Conservation (phyloP, 2,888 invertebrate genomes). For the Papilio demoleus region DNA sequence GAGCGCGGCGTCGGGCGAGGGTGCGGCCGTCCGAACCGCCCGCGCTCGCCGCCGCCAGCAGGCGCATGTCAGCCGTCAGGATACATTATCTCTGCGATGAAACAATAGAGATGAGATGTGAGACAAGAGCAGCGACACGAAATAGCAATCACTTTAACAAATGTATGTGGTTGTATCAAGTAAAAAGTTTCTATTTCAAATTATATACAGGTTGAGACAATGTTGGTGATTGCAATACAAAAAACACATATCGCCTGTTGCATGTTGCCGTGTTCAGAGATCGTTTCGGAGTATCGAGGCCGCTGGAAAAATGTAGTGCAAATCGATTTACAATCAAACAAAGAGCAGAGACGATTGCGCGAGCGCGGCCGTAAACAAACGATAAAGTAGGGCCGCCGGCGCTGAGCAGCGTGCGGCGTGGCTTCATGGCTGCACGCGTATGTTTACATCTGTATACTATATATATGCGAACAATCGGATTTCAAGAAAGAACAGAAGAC, state of each 20-base stretch:
- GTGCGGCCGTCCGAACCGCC: too few species aligned
- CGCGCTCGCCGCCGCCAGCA: too few species aligned
- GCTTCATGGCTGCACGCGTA: too few species aligned
- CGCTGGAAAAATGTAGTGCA: conserved; percentile 24
- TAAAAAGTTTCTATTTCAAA: neutral
- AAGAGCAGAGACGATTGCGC: conserved; percentile 21
- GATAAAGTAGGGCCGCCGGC: conserved; percentile 6
- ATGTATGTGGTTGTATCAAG: neutral
- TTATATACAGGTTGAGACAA: neutral
- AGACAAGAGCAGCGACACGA: neutral
- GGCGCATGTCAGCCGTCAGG: neutral
- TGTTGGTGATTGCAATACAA: neutral
- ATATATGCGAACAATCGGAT: neutral
- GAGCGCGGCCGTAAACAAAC: conserved; percentile 23
- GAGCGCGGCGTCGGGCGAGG: too few species aligned
- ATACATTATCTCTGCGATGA: conserved; percentile 2
- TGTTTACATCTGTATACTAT: neutral
- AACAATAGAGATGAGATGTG: neutral
- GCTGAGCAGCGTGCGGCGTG: too few species aligned
- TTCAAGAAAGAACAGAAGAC: too few species aligned
- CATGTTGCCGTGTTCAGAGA: conserved; percentile 12
- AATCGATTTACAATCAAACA: conserved; percentile 33
- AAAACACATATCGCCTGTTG: neutral
- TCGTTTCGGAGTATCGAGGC: conserved; percentile 16
- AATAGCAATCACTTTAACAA: neutral